Percentiles rank a stretch among this genome's conserved stretches.
Conservation (phyloP, 2,888 invertebrate species). For the Zootermopsis nevadensis region DNA sequence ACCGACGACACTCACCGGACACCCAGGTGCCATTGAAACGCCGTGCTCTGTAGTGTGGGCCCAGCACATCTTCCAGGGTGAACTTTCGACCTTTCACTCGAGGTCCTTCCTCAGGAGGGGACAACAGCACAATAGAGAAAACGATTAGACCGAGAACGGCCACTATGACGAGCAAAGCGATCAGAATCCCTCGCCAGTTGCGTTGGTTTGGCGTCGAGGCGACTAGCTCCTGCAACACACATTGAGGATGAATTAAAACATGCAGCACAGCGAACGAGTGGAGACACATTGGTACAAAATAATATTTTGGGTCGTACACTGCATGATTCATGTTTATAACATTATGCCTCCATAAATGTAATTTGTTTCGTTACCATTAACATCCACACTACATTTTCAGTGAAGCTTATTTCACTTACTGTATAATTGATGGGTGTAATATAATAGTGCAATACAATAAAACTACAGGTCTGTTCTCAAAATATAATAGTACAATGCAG, state of each 20-base stretch:
- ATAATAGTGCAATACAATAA: too few species aligned
- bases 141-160: conserved; percentile 90
- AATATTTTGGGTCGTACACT: too few species aligned
- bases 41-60: conserved; percentile 60
- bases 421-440: too few species aligned
- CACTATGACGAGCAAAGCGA: conserved; percentile 89
- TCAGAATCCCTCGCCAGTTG: conserved; percentile 95
- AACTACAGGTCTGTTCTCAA: too few species aligned
- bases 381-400: too few species aligned
- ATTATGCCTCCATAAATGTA: too few species aligned
- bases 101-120: conserved; percentile 80
- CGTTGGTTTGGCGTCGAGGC: conserved; percentile 86
- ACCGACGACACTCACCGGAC: conserved; percentile 67
- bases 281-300: too few species aligned
- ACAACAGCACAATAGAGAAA: conserved; percentile 90
- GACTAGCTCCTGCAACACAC: conserved; percentile 82
- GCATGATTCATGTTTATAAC: too few species aligned
- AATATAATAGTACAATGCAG: too few species aligned
- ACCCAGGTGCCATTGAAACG: conserved; percentile 85
- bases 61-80: conserved; percentile 72
- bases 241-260: conserved; percentile 12
- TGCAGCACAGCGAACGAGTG: too few species aligned
- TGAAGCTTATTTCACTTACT: too few species aligned
- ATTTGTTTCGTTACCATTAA: too few species aligned
- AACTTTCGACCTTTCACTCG: conserved; percentile 76